These are phyloP conservation scores for Oryctolagus cuniculus DNA, from an alignment of 2,113 vertebrate genomes.

Conservation along the genomic window mOryCun1.1 NC_091434.1:66673001-66673500, in stretches of 20 bases:
- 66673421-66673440: neutral
- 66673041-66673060: too few species aligned
- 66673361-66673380: neutral
- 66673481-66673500: conserved; percentile 29
- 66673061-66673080: too few species aligned
- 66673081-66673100: too few species aligned
- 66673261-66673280: conserved; percentile 35
- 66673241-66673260: neutral
- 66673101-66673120: too few species aligned
- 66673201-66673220: conserved; percentile 26
- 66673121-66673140: too few species aligned
- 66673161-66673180: conserved; percentile 15
- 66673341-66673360: neutral
- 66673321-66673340: neutral
- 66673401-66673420: neutral
- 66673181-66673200: neutral
- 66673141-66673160: neutral
- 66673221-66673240: neutral
- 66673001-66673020: too few species aligned
- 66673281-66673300: neutral
- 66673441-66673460: conserved; percentile 43
- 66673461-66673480: conserved; percentile 26
- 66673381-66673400: neutral
- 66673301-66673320: conserved; percentile 11
- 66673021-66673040: too few species aligned